Percentiles rank a stretch among this genome's conserved stretches.
Evolutionary conservation across 1,140 invertebrate species (phyloP).

Genomic region (Caligus rogercresseyi): DNA sequence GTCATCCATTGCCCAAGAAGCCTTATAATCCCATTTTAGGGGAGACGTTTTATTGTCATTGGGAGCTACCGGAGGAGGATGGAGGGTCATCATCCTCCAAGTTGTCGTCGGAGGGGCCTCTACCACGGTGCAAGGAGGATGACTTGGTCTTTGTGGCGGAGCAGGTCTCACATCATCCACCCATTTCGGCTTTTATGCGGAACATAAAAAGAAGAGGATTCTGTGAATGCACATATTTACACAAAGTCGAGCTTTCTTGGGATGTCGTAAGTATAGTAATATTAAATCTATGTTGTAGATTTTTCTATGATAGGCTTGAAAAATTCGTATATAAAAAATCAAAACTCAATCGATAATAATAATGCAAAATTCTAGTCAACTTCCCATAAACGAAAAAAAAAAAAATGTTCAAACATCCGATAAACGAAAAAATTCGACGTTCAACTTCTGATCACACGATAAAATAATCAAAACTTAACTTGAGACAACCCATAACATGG

Average conservation of each 20-base stretch:
- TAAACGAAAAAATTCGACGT: too few relatives aligned
- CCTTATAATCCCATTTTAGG: constrained; percentile 94
- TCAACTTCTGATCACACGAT: too few relatives aligned
- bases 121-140: constrained; percentile 57
- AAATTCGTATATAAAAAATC: too few relatives aligned
- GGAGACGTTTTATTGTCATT: constrained; percentile 54
- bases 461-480: too few relatives aligned
- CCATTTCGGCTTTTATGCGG: constrained; percentile 93
- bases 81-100: constrained; percentile 1
- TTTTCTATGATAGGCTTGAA: too few relatives aligned
- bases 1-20: constrained; percentile 82
- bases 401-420: too few relatives aligned
- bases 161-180: constrained; percentile 98
- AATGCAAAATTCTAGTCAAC: too few relatives aligned
- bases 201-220: constrained; percentile 75
- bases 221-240: constrained; percentile 84
- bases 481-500: too few relatives aligned
- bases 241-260: constrained; percentile 96
- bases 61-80: constrained; percentile 20
- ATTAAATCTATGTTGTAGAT: too few relatives aligned
- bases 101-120: constrained; percentile 31
- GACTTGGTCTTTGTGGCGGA: constrained; percentile 83
- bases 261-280: constrained; percentile 56
- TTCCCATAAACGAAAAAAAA: too few relatives aligned
- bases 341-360: too few relatives aligned